phyloP scores from a whole-genome alignment of 2,888 invertebrate genomes.

The Cerceris rybyensis region DNA sequence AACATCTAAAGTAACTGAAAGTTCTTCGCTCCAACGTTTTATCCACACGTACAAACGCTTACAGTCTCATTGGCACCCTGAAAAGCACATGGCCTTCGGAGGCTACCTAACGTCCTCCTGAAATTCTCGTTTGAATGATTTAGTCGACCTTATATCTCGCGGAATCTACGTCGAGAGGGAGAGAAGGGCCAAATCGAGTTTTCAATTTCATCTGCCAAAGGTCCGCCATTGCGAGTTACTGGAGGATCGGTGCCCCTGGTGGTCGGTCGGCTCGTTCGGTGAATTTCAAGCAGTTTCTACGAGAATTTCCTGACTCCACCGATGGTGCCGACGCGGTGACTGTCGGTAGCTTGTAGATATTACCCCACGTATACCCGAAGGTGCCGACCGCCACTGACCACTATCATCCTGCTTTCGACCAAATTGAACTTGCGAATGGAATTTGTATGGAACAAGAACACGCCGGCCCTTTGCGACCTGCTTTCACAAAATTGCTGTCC shows the following conservation, averaged over 20 bases:
- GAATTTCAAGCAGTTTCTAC: slow-evolving; percentile 78
- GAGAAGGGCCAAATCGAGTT: slow-evolving; percentile 72
- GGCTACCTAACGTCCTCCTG: slow-evolving; percentile 23
- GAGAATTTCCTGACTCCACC: slow-evolving; percentile 42
- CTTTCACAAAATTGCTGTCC: too few species aligned
- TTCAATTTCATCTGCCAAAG: slow-evolving; percentile 73
- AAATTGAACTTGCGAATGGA: slow-evolving; percentile 76
- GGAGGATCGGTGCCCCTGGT: slow-evolving; percentile 29
- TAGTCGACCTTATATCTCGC: slow-evolving; percentile 62
- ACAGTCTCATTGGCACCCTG: background rate
- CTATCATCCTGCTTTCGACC: slow-evolving; percentile 41
- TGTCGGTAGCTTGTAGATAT: slow-evolving; percentile 41
- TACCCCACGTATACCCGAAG: slow-evolving; percentile 33
- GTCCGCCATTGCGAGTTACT: slow-evolving; percentile 32
- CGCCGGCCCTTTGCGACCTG: background rate
- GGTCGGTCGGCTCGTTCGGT: slow-evolving; percentile 69
- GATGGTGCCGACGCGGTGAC: slow-evolving; percentile 16
- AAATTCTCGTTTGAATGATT: slow-evolving; percentile 64
- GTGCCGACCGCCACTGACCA: slow-evolving; percentile 19
- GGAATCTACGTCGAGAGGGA: slow-evolving; percentile 61
- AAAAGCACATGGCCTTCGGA: slow-evolving; percentile 18
- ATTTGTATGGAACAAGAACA: slow-evolving; percentile 77
- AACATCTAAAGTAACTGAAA: background rate
- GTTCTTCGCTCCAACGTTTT: background rate
- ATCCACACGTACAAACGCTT: background rate